Conservation (phyloP, 2,797 vertebrate genomes). For the Paguma larvata region DNA sequence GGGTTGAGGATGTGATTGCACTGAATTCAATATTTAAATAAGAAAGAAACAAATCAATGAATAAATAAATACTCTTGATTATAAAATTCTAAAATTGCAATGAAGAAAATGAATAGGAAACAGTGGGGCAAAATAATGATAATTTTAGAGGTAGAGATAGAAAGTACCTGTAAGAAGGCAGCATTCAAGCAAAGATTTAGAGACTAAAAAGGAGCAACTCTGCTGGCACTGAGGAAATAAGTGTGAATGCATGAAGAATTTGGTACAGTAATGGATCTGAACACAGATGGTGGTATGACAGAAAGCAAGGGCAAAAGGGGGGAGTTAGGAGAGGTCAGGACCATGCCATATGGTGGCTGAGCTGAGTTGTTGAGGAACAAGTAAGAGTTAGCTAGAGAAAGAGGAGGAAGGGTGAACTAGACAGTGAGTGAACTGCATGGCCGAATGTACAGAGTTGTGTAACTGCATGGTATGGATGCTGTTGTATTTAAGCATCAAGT, state of each 20-base stretch:
- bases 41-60: neutral
- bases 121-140: neutral
- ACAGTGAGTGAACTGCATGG: neutral
- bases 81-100: neutral
- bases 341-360: neutral
- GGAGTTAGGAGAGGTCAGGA: neutral
- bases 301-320: neutral
- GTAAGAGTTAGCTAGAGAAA: neutral
- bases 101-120: neutral
- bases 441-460: neutral
- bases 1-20: slow-evolving; percentile 3
- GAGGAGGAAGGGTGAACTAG: neutral
- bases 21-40: neutral
- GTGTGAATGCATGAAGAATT: neutral
- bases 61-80: neutral
- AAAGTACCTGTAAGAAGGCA: neutral
- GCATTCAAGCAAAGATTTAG: neutral
- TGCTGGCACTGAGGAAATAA: neutral
- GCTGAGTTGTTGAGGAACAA: neutral
- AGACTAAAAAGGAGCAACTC: neutral
- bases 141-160: neutral
- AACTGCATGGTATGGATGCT: neutral
- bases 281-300: neutral
- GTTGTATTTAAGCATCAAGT: neutral
- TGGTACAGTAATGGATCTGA: neutral